Conservation (phyloP, 2,113 vertebrate species). For the Callospermophilus lateralis region DNA sequence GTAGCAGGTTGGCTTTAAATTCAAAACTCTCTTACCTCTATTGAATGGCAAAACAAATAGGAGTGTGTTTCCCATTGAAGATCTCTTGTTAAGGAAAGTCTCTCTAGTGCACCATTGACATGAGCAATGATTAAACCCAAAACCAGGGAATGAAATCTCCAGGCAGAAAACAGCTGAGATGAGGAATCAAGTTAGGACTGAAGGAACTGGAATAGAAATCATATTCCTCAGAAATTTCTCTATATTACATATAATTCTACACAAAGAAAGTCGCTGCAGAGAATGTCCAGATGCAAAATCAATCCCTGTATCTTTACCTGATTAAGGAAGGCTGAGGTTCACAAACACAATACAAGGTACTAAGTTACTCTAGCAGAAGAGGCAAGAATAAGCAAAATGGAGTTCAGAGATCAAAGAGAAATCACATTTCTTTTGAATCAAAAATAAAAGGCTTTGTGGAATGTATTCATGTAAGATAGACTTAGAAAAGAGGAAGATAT, state of each 20-base stretch:
- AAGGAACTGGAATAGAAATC: neutral
- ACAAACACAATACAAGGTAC: neutral
- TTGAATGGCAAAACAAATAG: slow-evolving; percentile 12
- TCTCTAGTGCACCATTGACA: neutral
- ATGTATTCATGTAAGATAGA: neutral
- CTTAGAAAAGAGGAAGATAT: neutral
- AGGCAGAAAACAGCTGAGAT: neutral
- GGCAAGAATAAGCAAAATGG: accelerated
- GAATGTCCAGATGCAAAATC: neutral
- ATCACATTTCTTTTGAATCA: neutral
- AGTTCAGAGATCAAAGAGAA: neutral
- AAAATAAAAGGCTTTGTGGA: slow-evolving; percentile 6
- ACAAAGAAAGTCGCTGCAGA: neutral
- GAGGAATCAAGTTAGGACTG: neutral
- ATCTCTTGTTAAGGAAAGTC: neutral
- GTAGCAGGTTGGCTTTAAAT: slow-evolving; percentile 33
- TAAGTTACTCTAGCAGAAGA: neutral
- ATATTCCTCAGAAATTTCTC: neutral
- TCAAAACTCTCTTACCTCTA: slow-evolving; percentile 48
- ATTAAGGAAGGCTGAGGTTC: neutral
- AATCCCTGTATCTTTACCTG: neutral
- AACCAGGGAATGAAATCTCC: neutral
- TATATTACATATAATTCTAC: neutral
- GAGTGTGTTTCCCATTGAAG: neutral
- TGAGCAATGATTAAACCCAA: neutral